phyloP scores from a whole-genome alignment of 2,113 vertebrate species.

The Anser cygnoides region DNA sequence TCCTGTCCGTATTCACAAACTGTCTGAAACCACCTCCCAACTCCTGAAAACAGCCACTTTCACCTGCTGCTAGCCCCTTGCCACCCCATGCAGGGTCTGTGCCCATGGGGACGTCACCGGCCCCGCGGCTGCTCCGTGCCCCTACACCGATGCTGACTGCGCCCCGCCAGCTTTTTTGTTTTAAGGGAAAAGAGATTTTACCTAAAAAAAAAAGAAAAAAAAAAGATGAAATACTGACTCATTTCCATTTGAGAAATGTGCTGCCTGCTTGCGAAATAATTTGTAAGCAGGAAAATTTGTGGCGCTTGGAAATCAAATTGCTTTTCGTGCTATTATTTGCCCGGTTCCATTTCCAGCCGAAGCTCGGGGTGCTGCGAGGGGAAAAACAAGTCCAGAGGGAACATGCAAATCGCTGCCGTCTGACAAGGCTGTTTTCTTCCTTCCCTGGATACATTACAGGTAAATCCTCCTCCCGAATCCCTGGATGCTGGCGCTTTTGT shows the following conservation, averaged over 20 bases:
- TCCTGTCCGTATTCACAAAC: not conserved
- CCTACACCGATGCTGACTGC: not conserved
- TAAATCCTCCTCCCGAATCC: conserved; percentile 17
- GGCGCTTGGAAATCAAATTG: not conserved
- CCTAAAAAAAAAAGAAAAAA: not conserved
- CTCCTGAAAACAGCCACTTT: not conserved
- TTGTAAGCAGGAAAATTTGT: not conserved
- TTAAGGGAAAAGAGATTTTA: not conserved
- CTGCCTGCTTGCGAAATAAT: not conserved
- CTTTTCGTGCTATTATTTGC: not conserved
- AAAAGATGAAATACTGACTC: not conserved
- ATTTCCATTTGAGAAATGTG: not conserved
- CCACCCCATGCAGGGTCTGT: too few relatives aligned
- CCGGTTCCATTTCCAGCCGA: not conserved
- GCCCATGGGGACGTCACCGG: too few relatives aligned
- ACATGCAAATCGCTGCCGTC: not conserved
- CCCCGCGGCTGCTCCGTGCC: too few relatives aligned
- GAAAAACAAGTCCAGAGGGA: conserved; percentile 53
- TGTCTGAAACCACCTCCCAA: not conserved
- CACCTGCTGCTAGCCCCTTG: not conserved
- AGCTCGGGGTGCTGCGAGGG: not conserved
- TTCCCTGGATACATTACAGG: not conserved
- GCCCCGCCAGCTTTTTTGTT: not conserved
- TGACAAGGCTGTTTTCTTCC: conserved; percentile 24
- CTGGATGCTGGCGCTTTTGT: not conserved